Evolutionary conservation across 2,888 invertebrate genomes (phyloP).

Genomic region (Euclidia mi): DNA sequence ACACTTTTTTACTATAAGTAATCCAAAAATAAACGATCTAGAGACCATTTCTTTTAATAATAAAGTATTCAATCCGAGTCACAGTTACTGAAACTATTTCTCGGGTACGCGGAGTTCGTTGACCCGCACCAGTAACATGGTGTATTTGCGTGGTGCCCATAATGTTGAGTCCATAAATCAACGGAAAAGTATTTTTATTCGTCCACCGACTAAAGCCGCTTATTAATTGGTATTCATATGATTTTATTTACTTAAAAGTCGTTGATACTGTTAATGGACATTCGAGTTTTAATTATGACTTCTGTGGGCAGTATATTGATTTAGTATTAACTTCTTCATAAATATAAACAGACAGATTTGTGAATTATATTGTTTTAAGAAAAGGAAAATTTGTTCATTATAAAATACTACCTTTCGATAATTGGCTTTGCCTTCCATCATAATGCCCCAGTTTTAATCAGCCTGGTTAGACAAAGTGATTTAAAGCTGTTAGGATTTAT

Average conservation of each 20-base stretch:
- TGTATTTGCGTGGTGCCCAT: constrained; percentile 53
- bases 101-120: constrained; percentile 47
- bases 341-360: too few species aligned
- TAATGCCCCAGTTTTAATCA: too few species aligned
- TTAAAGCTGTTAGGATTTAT: too few species aligned
- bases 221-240: constrained; percentile 40
- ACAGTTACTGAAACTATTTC: constrained; percentile 50
- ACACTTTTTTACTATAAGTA: constrained; percentile 26
- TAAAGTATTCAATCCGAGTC: constrained; percentile 38
- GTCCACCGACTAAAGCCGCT: constrained; percentile 34
- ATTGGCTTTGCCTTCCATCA: too few species aligned
- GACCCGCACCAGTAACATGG: constrained; percentile 44
- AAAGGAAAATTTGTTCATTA: too few species aligned
- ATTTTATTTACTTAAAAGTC: constrained; percentile 7
- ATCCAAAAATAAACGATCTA: constrained; percentile 35
- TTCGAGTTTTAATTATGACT: neutral
- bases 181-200: constrained; percentile 53
- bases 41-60: constrained; percentile 32
- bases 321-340: too few species aligned
- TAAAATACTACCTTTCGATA: too few species aligned
- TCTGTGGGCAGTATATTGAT: neutral
- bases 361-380: too few species aligned
- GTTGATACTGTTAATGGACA: constrained; percentile 8
- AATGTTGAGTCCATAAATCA: constrained; percentile 52
- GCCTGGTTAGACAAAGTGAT: too few species aligned